These are phyloP conservation scores for Sinotaia quadrata DNA, from an alignment of 2,888 invertebrate species.

Conservation along the genomic window DNA sequence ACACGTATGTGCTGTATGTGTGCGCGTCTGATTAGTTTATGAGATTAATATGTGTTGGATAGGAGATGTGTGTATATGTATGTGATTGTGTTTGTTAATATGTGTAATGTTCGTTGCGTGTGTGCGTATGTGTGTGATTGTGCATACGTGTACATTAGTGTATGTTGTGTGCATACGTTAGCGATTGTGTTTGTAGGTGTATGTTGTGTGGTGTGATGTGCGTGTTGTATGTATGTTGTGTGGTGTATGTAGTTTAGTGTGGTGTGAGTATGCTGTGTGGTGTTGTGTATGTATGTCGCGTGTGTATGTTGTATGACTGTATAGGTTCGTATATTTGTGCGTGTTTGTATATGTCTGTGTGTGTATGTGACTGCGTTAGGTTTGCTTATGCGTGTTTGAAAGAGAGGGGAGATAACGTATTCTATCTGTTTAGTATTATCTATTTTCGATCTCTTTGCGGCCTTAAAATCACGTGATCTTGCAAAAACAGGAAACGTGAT, in stretches of 20 bases:
- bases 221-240: background rate
- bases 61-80: background rate
- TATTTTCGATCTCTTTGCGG: no score
- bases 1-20: background rate
- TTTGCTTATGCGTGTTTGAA: background rate
- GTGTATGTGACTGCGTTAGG: background rate
- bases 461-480: no score
- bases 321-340: background rate
- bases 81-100: background rate
- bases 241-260: background rate
- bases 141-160: background rate
- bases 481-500: no score
- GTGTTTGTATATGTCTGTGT: background rate
- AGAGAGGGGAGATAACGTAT: no score
- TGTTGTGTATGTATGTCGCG: background rate
- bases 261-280: background rate
- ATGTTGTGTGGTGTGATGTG: background rate
- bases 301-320: background rate
- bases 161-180: background rate
- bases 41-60: background rate
- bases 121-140: background rate
- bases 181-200: background rate
- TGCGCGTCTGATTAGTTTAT: no score
- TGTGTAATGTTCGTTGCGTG: background rate
- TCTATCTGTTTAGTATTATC: no score